Evolutionary conservation across 2,888 invertebrate species (phyloP).

Genomic region (Acleris laterana): DNA sequence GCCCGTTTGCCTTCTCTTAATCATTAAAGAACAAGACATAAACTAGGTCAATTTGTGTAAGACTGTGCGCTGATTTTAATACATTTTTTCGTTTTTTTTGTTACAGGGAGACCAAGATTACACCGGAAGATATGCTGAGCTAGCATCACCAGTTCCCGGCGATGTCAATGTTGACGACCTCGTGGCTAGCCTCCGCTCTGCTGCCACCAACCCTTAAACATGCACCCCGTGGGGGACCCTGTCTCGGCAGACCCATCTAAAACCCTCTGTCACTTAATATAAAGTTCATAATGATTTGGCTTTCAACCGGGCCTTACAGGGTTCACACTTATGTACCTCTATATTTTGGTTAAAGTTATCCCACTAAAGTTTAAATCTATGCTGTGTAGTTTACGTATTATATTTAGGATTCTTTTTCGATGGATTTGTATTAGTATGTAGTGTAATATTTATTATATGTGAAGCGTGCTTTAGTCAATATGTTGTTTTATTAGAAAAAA

Average conservation of each 20-base stretch:
- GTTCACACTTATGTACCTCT: background rate
- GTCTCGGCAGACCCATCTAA: too few relatives aligned
- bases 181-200: slow-evolving; percentile 51
- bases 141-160: slow-evolving; percentile 62
- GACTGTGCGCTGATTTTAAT: too few relatives aligned
- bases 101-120: slow-evolving; percentile 54
- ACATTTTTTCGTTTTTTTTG: background rate
- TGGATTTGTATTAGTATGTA: slow-evolving; percentile 37
- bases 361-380: slow-evolving; percentile 13
- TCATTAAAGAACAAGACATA: too few relatives aligned
- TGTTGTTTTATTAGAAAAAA: slow-evolving; percentile 38
- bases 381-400: slow-evolving; percentile 13
- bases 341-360: background rate
- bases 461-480: slow-evolving; percentile 55
- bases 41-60: too few relatives aligned
- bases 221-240: background rate
- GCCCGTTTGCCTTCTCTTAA: too few relatives aligned
- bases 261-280: too few relatives aligned
- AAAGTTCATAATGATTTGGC: too few relatives aligned
- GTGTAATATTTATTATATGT: slow-evolving; percentile 54
- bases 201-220: slow-evolving; percentile 42
- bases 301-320: too few relatives aligned
- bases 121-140: slow-evolving; percentile 62
- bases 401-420: slow-evolving; percentile 14
- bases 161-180: slow-evolving; percentile 58